phyloP scores from a whole-genome alignment of 2,113 vertebrate genomes.

The Kryptolebias marmoratus region DNA sequence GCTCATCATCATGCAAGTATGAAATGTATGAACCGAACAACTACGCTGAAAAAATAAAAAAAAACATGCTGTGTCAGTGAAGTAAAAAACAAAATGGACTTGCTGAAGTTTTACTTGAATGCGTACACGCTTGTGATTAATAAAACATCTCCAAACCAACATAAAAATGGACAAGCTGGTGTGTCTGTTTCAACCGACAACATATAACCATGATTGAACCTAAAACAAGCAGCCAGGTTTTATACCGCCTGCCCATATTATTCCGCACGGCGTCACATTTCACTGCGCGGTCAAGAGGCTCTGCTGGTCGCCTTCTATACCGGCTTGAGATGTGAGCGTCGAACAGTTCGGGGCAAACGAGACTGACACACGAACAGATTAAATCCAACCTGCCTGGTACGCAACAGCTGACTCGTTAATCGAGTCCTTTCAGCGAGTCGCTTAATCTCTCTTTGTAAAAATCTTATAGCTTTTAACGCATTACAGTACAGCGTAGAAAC shows the following conservation, averaged over 20 bases:
- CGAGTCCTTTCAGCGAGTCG: background rate
- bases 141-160: background rate
- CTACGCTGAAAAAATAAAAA: background rate
- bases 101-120: background rate
- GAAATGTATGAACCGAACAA: background rate
- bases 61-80: background rate
- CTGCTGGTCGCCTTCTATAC: background rate
- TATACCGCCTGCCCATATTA: too few species aligned
- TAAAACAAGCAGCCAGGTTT: constrained; percentile 29
- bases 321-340: too few species aligned
- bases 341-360: too few species aligned
- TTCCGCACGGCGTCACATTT: constrained; percentile 19
- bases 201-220: constrained; percentile 25
- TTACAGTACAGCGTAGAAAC: constrained; percentile 2
- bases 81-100: background rate
- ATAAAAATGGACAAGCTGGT: background rate
- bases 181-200: constrained; percentile 25
- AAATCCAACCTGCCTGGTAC: background rate
- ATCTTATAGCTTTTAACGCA: background rate
- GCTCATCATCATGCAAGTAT: too few species aligned
- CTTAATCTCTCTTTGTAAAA: too few species aligned
- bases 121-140: too few species aligned
- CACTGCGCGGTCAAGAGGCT: background rate
- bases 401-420: constrained; percentile 7
- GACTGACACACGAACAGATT: background rate